Evolutionary conservation across 23 tunicate genomes (phyloP).

Genomic region (Phallusia fumigata): DNA sequence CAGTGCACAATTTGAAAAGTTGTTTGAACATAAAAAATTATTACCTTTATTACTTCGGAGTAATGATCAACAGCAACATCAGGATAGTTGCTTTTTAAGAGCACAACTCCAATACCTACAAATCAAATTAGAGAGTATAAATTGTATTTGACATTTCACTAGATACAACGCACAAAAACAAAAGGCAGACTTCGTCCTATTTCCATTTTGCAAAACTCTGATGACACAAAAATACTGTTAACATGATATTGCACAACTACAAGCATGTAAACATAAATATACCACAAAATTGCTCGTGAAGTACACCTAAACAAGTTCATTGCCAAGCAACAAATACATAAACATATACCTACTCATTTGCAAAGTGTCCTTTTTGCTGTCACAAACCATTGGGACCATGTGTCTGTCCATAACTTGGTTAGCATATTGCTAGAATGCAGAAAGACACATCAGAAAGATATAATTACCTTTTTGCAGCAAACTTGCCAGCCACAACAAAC

Average conservation of each 20-base stretch:
- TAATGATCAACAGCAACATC: conserved; percentile 53
- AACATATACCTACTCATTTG: neutral
- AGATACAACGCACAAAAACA: too few relatives aligned
- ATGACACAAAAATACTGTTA: too few relatives aligned
- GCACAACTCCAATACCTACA: conserved; percentile 62
- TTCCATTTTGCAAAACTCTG: too few relatives aligned
- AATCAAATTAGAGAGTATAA: too few relatives aligned
- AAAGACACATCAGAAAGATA: neutral
- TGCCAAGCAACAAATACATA: too few relatives aligned
- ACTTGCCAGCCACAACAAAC: neutral
- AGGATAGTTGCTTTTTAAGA: conserved; percentile 44
- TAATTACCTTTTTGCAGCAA: neutral
- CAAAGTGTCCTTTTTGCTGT: neutral
- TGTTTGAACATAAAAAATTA: neutral
- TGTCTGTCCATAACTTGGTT: neutral
- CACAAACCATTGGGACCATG: neutral
- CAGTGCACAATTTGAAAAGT: too few relatives aligned
- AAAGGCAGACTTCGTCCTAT: too few relatives aligned
- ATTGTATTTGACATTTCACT: too few relatives aligned
- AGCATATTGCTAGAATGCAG: neutral
- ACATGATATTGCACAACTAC: too few relatives aligned
- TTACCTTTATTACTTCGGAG: conserved; percentile 33
- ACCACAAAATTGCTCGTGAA: too few relatives aligned
- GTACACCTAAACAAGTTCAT: too few relatives aligned
- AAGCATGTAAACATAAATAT: too few relatives aligned